A percentile compares a stretch with the other conserved stretches of the same genome.
Conservation (phyloP, 1,140 invertebrate genomes). For the Pseudomyrmex flavicornis region DNA sequence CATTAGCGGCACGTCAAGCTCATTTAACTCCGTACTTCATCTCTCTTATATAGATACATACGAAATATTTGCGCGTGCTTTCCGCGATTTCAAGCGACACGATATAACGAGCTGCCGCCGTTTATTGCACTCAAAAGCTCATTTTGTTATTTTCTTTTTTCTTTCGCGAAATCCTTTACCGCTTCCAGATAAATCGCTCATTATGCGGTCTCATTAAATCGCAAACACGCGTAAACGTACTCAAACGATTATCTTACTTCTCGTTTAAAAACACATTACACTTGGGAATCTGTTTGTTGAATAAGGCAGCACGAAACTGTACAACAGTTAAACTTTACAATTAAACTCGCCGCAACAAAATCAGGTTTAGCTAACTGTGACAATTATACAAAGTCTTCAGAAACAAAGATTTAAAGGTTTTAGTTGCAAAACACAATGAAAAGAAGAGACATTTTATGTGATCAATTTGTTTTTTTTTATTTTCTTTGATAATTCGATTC, state of each 20-base stretch:
- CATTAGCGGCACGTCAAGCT: slow-evolving; percentile 9
- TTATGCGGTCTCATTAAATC: slow-evolving; percentile 34
- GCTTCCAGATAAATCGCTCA: slow-evolving; percentile 15
- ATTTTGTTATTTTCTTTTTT: slow-evolving; percentile 2
- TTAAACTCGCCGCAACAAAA: too few relatives aligned
- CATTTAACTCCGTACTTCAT: neutral
- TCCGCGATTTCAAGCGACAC: neutral
- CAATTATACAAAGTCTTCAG: too few relatives aligned
- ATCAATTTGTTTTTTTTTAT: too few relatives aligned
- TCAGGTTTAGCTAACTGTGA: too few relatives aligned
- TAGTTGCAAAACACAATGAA: too few relatives aligned
- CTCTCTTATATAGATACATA: neutral
- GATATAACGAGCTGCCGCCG: slow-evolving; percentile 14
- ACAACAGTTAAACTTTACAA: neutral
- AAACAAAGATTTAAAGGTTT: too few relatives aligned
- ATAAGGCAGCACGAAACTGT: neutral
- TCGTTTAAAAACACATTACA: neutral
- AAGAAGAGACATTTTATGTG: too few relatives aligned
- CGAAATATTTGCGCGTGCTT: neutral
- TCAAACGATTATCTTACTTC: neutral
- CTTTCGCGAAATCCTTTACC: slow-evolving; percentile 16
- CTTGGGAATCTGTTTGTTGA: neutral
- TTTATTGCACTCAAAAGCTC: slow-evolving; percentile 9
- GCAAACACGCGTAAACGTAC: neutral
- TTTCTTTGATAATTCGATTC: too few relatives aligned